phyloP scores from a whole-genome alignment of 2,113 vertebrate genomes.

The Myotis lucifugus region DNA sequence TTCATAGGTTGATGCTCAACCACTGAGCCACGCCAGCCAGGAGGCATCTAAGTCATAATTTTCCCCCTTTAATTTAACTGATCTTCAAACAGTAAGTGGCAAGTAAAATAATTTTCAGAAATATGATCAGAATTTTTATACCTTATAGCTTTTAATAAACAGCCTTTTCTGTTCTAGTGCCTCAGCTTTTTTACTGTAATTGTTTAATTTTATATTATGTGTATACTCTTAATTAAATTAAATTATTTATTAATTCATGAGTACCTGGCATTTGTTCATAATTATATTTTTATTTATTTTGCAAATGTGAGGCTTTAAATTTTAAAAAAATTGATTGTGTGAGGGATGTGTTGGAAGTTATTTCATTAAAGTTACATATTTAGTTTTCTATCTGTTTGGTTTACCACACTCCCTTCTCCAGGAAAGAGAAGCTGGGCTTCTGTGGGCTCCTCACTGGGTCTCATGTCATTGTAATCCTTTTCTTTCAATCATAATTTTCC shows the following conservation, averaged over 20 bases:
- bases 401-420: slow-evolving; percentile 62
- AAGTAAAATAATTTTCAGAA: slow-evolving; percentile 69
- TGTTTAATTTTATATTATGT: slow-evolving; percentile 77
- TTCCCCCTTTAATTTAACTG: slow-evolving; percentile 41
- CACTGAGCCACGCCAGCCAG: too few relatives aligned
- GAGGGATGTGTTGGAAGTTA: slow-evolving; percentile 73
- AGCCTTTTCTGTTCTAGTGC: slow-evolving; percentile 76
- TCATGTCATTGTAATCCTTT: slow-evolving; percentile 84
- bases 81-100: slow-evolving; percentile 54
- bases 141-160: slow-evolving; percentile 78
- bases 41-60: slow-evolving; percentile 45
- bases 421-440: slow-evolving; percentile 68
- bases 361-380: slow-evolving; percentile 75
- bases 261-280: slow-evolving; percentile 79
- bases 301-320: slow-evolving; percentile 76
- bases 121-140: slow-evolving; percentile 65
- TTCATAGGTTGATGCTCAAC: too few relatives aligned
- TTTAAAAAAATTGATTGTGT: slow-evolving; percentile 63
- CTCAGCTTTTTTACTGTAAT: slow-evolving; percentile 68
- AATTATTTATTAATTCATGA: slow-evolving; percentile 82
- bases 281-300: slow-evolving; percentile 80
- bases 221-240: slow-evolving; percentile 76
- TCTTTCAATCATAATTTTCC: slow-evolving; percentile 86
- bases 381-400: slow-evolving; percentile 74
- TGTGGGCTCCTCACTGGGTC: slow-evolving; percentile 82